A percentile compares a stretch with the other conserved stretches of the same genome.
Evolutionary conservation across 2,113 vertebrate genomes (phyloP).

Genomic region (Pterophyllum scalare): DNA sequence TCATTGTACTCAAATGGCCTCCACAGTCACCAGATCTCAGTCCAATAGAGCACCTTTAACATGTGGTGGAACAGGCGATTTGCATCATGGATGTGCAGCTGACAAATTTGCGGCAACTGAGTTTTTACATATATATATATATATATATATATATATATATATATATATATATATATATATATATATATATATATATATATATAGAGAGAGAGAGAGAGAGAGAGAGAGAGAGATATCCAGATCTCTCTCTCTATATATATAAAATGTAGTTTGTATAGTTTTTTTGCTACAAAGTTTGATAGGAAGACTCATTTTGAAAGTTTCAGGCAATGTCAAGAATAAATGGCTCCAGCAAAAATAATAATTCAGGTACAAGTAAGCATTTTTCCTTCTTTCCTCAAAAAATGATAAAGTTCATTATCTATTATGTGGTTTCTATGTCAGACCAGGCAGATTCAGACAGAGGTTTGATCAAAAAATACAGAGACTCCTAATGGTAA

Average conservation of each 20-base stretch:
- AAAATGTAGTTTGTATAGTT: background rate
- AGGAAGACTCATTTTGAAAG: background rate
- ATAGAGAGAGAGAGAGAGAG: no score
- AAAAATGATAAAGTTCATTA: constrained; percentile 14
- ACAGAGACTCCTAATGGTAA: background rate
- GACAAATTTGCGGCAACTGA: no score
- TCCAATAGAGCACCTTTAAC: no score
- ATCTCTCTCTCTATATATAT: background rate
- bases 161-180: background rate
- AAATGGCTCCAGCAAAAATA: background rate
- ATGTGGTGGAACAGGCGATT: no score
- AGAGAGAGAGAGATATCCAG: no score
- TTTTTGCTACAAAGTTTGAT: background rate
- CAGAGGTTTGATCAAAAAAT: constrained; percentile 2
- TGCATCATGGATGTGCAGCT: no score
- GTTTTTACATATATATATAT: no score
- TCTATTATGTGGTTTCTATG: constrained; percentile 21
- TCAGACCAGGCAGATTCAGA: constrained; percentile 6
- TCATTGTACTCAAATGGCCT: background rate
- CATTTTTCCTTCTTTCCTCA: background rate
- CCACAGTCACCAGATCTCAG: no score
- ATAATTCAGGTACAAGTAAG: constrained; percentile 7
- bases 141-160: no score
- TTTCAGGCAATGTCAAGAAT: constrained; percentile 10
- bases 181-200: no score